Percentiles rank a stretch among this genome's conserved stretches.
These are phyloP conservation scores for Poecilia velifera DNA, from an alignment of 2,797 vertebrate genomes.

Conservation along the genomic window DNA sequence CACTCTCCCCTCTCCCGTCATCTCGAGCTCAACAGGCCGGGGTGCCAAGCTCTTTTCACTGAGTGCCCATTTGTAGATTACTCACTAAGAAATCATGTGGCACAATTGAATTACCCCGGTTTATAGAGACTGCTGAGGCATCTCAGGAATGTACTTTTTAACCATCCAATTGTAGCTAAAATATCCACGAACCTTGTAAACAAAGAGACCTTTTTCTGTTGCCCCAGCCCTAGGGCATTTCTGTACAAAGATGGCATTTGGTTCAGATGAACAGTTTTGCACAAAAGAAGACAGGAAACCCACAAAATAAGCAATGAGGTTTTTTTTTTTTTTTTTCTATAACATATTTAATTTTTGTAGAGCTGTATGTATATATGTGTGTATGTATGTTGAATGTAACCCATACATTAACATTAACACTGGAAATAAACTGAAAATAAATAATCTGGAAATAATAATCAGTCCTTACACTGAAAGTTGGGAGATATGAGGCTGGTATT, in stretches of 20 bases:
- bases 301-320: slow-evolving; percentile 9
- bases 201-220: slow-evolving; percentile 76
- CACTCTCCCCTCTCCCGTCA: neutral
- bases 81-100: slow-evolving; percentile 76
- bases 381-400: neutral
- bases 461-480: neutral
- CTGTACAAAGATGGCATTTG: slow-evolving; percentile 37
- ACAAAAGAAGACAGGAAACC: slow-evolving; percentile 17
- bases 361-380: no score
- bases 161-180: slow-evolving; percentile 58
- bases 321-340: slow-evolving; percentile 16
- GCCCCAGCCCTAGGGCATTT: slow-evolving; percentile 47
- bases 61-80: slow-evolving; percentile 73
- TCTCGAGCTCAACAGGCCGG: slow-evolving; percentile 54
- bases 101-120: slow-evolving; percentile 73
- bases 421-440: neutral
- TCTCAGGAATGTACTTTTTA: slow-evolving; percentile 77
- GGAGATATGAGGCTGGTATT: neutral
- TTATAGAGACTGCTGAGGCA: slow-evolving; percentile 74
- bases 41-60: slow-evolving; percentile 67
- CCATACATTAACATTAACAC: neutral
- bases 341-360: slow-evolving; percentile 4
- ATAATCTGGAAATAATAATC: neutral
- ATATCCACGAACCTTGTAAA: slow-evolving; percentile 56
- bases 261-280: slow-evolving; percentile 32